These are phyloP conservation scores for Colletes gigas DNA, from an alignment of 1,140 invertebrate genomes.

Conservation along the genomic window DNA sequence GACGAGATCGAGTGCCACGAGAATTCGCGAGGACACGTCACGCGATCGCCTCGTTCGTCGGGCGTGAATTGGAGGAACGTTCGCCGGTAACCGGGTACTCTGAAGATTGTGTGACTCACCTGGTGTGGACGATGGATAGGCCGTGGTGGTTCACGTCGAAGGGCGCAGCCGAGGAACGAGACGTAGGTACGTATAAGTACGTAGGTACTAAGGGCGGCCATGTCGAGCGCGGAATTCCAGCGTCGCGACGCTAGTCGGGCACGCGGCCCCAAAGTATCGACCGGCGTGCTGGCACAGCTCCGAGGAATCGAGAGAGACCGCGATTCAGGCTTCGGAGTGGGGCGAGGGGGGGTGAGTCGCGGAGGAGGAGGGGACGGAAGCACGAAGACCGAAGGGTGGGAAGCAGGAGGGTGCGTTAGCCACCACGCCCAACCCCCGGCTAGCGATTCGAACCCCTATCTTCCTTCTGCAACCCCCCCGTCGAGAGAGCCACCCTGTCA, in stretches of 20 bases:
- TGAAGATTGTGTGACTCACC: slow-evolving; percentile 44
- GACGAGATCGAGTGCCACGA: too few species aligned
- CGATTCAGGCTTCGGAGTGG: slow-evolving; percentile 14
- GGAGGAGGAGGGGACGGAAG: slow-evolving; percentile 45
- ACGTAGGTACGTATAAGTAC: slow-evolving; percentile 26
- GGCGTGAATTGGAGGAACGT: background rate
- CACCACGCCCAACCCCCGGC: slow-evolving; percentile 80
- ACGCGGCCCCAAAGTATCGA: slow-evolving; percentile 79
- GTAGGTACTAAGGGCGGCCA: slow-evolving; percentile 67
- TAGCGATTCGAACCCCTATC: slow-evolving; percentile 69
- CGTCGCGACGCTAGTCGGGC: slow-evolving; percentile 77
- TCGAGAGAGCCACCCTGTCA: slow-evolving; percentile 61
- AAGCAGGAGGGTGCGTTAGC: slow-evolving; percentile 57
- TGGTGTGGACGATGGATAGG: background rate
- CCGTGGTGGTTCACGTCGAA: background rate
- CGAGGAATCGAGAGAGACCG: slow-evolving; percentile 28
- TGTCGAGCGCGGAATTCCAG: slow-evolving; percentile 75
- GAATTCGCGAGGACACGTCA: background rate
- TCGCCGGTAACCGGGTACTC: background rate
- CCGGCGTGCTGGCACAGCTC: slow-evolving; percentile 62
- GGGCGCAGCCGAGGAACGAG: slow-evolving; percentile 14
- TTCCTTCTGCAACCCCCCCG: slow-evolving; percentile 45
- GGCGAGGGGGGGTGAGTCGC: background rate
- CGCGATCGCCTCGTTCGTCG: background rate
- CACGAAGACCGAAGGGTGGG: slow-evolving; percentile 50